Base-by-base conservation (phyloP, 2,888 invertebrate genomes). In the Synanthedon myopaeformis region DNA sequence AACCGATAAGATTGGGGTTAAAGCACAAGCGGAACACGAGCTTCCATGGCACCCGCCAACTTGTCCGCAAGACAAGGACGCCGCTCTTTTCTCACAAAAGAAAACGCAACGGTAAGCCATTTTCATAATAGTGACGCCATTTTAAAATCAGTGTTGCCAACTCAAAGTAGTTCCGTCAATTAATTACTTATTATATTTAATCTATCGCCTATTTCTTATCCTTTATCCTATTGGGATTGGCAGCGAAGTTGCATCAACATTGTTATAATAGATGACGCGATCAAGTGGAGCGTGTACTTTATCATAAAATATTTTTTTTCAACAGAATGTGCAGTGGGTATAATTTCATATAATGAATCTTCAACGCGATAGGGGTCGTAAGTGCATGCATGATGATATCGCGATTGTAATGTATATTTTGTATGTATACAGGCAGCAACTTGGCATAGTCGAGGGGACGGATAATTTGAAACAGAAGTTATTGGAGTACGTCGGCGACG, bases 11-110 rank as follows among this genome's bases (percentile, higher is more conserved):
- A 90, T 94, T 58, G 91, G 90, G 6, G 85, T 94, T 51, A 83
- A 89, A 5, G 76, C 81, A 12, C 83, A 82, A 4, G 86, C 85
- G 12, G 91, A 93, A 65, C 92, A 93, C 63, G 89, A 91, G 49
- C 76, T 94, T 58, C 94, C 94, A 3, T 94, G 94, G 94, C 91
- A 93, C 69, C 94, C 94, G 14, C 94, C 94, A 0, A 77, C 89
- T 8, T 94, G 94, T 65, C 87, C 70, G 54, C 82, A 62, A 2
- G 80, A 81, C 50, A 80, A 74, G 50, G 79, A 78, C 1, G 67
- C 77, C 0, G 52, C 68, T 0, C 55, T 61, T 0, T 72, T 75
- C 54, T 70, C 74, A 0, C 68, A 71, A 55, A 82, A 75, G 58
- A 81, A 78, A 57, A 58, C 70, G 3, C 63, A 66, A n/a, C 82